These are phyloP conservation scores for Lepidochrysops patricia DNA, from an alignment of 2,888 invertebrate genomes.

Conservation along the genomic window DNA sequence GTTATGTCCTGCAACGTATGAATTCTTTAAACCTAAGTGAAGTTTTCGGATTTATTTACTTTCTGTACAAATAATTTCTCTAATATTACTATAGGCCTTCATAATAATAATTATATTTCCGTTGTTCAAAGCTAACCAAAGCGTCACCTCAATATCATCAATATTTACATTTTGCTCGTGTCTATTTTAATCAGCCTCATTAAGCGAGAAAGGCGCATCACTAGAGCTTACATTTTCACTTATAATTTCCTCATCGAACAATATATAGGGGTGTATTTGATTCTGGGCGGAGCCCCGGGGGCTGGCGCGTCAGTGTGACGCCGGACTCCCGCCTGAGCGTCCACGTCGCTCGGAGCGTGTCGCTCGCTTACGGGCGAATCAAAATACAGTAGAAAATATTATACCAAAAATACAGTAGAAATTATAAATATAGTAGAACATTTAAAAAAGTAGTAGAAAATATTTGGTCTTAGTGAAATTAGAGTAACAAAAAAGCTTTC, in stretches of 20 bases:
- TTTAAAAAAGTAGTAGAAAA: background rate
- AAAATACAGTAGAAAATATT: background rate
- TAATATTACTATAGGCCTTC: no score
- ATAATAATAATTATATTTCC: no score
- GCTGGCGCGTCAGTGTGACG: slow-evolving; percentile 39
- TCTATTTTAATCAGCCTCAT: background rate
- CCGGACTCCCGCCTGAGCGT: slow-evolving; percentile 29
- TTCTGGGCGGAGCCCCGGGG: slow-evolving; percentile 26
- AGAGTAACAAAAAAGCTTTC: slow-evolving; percentile 8
- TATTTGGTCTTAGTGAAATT: background rate
- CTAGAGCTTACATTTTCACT: background rate
- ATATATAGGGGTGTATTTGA: slow-evolving; percentile 22
- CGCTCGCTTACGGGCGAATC: slow-evolving; percentile 15
- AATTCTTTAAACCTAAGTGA: no score
- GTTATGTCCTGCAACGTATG: no score
- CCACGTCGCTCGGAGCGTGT: slow-evolving; percentile 24
- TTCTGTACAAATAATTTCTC: no score
- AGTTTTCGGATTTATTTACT: no score
- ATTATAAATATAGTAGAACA: background rate
- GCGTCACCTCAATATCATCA: background rate
- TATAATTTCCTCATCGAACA: slow-evolving; percentile 14
- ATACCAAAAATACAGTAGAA: background rate
- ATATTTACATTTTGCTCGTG: background rate
- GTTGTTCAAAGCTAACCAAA: background rate
- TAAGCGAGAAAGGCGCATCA: background rate